phyloP scores from a whole-genome alignment of 2,797 vertebrate genomes.

The Echiichthys vipera region DNA sequence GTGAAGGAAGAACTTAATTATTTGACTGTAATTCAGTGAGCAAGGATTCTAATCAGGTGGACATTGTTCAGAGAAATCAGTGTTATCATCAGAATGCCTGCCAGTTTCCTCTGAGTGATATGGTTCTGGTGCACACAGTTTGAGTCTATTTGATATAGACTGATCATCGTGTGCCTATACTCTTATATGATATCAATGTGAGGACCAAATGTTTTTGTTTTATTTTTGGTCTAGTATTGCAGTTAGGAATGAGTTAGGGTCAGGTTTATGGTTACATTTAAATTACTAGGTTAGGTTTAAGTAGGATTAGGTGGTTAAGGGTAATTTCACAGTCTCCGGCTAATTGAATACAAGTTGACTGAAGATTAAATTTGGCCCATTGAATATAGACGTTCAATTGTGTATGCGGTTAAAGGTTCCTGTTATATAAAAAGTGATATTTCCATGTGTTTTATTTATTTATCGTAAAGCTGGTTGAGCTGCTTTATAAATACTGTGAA shows the following conservation, averaged over 20 bases:
- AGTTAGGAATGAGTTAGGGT: not conserved
- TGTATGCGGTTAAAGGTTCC: too few species aligned
- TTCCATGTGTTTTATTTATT: too few species aligned
- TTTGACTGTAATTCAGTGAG: slow-evolving; percentile 13
- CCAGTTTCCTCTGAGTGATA: slow-evolving; percentile 17
- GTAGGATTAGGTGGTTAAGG: slow-evolving; percentile 10
- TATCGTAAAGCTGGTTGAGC: too few species aligned
- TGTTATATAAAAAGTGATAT: too few species aligned
- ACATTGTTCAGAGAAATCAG: slow-evolving; percentile 12
- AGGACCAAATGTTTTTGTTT: not conserved
- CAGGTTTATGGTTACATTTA: slow-evolving; percentile 28
- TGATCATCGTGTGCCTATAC: not conserved
- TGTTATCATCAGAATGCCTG: slow-evolving; percentile 33
- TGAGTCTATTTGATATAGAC: slow-evolving; percentile 31
- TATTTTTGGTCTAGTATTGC: not conserved
- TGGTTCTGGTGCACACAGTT: slow-evolving; percentile 12
- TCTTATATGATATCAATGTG: not conserved
- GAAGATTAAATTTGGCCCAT: slow-evolving; percentile 16
- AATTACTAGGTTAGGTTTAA: slow-evolving; percentile 20
- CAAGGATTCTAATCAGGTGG: slow-evolving; percentile 19
- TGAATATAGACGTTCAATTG: not conserved
- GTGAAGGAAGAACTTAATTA: slow-evolving; percentile 9
- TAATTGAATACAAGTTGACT: slow-evolving; percentile 25
- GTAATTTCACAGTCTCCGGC: slow-evolving; percentile 11
- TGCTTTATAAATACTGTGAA: too few species aligned